Evolutionary conservation across 2,888 invertebrate genomes (phyloP).

Genomic region (Heliconius cydno): DNA sequence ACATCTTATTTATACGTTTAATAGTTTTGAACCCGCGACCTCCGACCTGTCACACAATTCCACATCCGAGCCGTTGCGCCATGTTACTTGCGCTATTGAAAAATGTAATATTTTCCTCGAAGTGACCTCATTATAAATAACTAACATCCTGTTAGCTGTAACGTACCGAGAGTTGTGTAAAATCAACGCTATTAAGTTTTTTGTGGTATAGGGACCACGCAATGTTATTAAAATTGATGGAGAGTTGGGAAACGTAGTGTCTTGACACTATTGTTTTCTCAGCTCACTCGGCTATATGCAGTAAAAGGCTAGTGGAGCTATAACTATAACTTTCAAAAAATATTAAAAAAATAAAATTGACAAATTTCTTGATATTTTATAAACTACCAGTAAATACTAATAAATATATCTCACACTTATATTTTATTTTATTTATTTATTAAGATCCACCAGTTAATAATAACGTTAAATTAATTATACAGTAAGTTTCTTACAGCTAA

Average conservation of each 20-base stretch:
- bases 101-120: conserved; percentile 17
- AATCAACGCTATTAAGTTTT: not conserved
- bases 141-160: conserved; percentile 12
- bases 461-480: no score
- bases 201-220: not conserved
- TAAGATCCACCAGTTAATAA: no score
- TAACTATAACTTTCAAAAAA: no score
- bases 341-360: no score
- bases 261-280: not conserved
- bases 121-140: conserved; percentile 8
- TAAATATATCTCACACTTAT: no score
- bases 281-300: not conserved
- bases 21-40: conserved; percentile 6
- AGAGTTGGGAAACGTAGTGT: not conserved
- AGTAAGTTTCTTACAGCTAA: no score
- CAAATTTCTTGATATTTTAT: no score
- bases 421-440: no score
- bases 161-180: not conserved
- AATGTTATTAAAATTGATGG: not conserved
- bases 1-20: not conserved
- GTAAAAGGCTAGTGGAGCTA: no score
- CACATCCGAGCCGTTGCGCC: not conserved
- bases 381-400: no score
- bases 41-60: not conserved
- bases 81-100: not conserved